These are phyloP conservation scores for Gallinago undulata DNA, from an alignment of 2,113 vertebrate genomes.

Conservation along the genomic window DNA sequence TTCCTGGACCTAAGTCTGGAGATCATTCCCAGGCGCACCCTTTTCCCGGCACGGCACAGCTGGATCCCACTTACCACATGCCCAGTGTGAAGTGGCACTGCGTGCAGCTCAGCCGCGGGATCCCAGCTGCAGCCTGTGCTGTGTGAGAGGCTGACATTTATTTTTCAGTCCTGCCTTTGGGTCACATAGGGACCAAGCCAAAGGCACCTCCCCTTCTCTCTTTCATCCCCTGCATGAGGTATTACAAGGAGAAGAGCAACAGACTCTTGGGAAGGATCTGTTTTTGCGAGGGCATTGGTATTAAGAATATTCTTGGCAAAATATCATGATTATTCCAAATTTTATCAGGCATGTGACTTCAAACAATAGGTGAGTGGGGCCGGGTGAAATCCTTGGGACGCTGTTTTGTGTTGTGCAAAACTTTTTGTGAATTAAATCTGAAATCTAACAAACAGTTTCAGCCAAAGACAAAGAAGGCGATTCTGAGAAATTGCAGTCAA, in stretches of 20 bases:
- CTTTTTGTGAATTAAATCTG: not conserved
- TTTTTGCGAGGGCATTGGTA: not conserved
- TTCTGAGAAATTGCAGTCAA: slow-evolving; percentile 38
- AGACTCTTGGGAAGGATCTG: not conserved
- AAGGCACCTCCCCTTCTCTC: not conserved
- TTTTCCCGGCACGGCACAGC: not conserved
- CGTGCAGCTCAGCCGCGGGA: not conserved
- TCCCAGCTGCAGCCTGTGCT: not conserved
- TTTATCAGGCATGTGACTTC: not conserved
- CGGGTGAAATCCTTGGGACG: not conserved
- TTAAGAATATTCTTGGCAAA: not conserved
- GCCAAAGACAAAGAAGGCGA: not conserved
- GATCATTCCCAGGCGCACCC: slow-evolving; percentile 2
- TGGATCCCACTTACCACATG: not conserved
- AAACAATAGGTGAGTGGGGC: not conserved
- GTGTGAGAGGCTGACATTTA: not conserved
- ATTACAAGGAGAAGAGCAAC: not conserved
- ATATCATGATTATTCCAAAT: not conserved
- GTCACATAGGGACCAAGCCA: not conserved
- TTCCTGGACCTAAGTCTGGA: slow-evolving; percentile 24
- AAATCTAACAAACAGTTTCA: not conserved
- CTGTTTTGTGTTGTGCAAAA: not conserved
- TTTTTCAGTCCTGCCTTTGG: not conserved
- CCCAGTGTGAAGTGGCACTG: not conserved
- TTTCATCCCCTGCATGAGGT: not conserved